These are phyloP conservation scores for Brachionus rubens DNA, from an alignment of 1,140 invertebrate genomes.

Conservation along the genomic window DNA sequence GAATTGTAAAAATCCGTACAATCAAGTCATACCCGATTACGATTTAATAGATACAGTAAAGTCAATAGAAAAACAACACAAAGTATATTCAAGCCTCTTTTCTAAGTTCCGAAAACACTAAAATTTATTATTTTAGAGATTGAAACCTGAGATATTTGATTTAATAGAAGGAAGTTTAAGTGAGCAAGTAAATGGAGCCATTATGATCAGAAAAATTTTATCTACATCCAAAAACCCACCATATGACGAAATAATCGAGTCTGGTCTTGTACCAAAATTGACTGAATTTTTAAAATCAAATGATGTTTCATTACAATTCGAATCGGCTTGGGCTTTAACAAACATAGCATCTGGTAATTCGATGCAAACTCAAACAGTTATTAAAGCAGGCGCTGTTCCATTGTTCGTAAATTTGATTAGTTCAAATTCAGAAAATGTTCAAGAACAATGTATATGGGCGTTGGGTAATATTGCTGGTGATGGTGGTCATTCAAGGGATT, in stretches of 20 bases:
- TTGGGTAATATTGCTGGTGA: constrained; percentile 63
- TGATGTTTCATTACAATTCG: constrained; percentile 66
- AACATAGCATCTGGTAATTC: constrained; percentile 63
- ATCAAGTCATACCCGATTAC: constrained; percentile 39
- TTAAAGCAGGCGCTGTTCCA: constrained; percentile 57
- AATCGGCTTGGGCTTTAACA: constrained; percentile 63
- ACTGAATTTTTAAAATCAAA: constrained; percentile 47
- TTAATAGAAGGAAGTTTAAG: constrained; percentile 30
- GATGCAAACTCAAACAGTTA: constrained; percentile 60
- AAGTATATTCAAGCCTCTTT: neutral
- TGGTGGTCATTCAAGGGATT: constrained; percentile 71
- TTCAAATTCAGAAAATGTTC: constrained; percentile 52
- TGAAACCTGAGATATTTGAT: constrained; percentile 34
- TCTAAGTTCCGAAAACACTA: too few relatives aligned
- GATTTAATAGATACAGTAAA: constrained; percentile 12
- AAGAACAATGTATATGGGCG: constrained; percentile 63
- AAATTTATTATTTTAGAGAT: neutral
- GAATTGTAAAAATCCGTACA: neutral
- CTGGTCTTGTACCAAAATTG: constrained; percentile 48
- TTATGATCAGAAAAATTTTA: constrained; percentile 47
- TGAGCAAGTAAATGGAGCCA: constrained; percentile 48
- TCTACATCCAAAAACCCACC: constrained; percentile 50
- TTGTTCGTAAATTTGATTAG: constrained; percentile 56
- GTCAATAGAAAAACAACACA: neutral
- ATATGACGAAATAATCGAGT: constrained; percentile 51